phyloP scores from a whole-genome alignment of 2,113 vertebrate genomes.

The Helogale parvula region DNA sequence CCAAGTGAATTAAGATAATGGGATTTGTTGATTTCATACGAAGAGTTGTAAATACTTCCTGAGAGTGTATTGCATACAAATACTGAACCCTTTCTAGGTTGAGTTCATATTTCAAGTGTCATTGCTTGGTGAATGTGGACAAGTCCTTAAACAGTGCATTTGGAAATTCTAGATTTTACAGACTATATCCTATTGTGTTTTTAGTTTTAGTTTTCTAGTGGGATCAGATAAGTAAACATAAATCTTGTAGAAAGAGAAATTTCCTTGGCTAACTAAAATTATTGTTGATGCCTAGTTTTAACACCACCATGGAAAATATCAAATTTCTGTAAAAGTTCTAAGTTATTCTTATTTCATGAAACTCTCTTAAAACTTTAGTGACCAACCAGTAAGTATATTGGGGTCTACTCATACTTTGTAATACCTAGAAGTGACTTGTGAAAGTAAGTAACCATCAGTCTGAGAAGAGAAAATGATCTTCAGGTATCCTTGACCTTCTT shows the following conservation, averaged over 20 bases:
- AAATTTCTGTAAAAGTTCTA: not conserved
- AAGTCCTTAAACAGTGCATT: not conserved
- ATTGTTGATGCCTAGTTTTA: not conserved
- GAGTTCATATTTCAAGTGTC: not conserved
- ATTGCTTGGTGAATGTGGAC: not conserved
- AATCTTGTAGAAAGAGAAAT: not conserved
- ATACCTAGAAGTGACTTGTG: not conserved
- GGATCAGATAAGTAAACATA: not conserved
- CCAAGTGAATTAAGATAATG: not conserved
- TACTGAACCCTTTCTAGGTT: not conserved
- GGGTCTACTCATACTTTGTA: not conserved
- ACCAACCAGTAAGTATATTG: not conserved
- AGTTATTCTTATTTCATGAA: not conserved
- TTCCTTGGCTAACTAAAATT: not conserved
- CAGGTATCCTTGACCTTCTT: not conserved
- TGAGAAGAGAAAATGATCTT: not conserved
- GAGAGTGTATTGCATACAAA: not conserved
- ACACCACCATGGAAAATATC: not conserved
- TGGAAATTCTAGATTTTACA: not conserved
- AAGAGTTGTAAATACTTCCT: not conserved
- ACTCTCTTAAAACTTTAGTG: not conserved
- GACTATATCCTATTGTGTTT: not conserved
- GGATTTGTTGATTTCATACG: not conserved
- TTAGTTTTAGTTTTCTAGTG: not conserved
- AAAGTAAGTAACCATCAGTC: not conserved